Base-by-base conservation (phyloP, 2,888 invertebrate genomes). In the Latrodectus elegans region DNA sequence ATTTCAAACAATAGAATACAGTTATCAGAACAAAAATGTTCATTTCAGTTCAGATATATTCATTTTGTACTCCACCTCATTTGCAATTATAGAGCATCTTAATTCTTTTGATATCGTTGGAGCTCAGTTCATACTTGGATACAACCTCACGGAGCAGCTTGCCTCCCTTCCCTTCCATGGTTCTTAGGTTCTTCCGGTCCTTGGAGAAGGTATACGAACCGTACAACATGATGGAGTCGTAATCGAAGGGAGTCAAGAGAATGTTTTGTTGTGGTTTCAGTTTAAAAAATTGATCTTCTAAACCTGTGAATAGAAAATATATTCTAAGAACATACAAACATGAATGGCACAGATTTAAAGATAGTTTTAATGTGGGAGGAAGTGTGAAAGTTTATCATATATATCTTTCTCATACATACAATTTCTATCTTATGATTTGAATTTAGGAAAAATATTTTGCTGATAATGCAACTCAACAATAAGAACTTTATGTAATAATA, bases 181-280 rank as follows among this genome's bases (percentile, higher is more conserved):
- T 83, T 17, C 64, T 76, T 52, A 77, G 55, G 9, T 64, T 71
- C 15, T 76, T 22, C 4, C 73, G 52, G 12, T 83, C 92, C 90
- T 92, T 92, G 71, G 92, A 92, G 89, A 93, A 93, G 9, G 93
- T 92, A 72, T 92, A 92, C 53, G 92, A 92, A 72, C 92, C 92
- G 88, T 93, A 93, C 91, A 92, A 92, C 93, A 93, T 93, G 22
- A 93, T 91, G 15, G 92, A 92, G 64, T 91, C 91, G 90, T 92
- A 92, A 86, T 93, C 93, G 89, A 93, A 93, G 17, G 90, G 52
- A 0, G 84, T 84, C 14, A 84, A 11, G 14, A 84, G 15, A 17
- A 73, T 71, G 14, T 84, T 77, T 55, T 78, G 65, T 15, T 84
- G 53, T 4, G 81, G 77, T 17, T 72, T 71, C 17, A 84, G 53